Conservation (phyloP, 2,888 invertebrate genomes). For the Ennomos fuscantarius region DNA sequence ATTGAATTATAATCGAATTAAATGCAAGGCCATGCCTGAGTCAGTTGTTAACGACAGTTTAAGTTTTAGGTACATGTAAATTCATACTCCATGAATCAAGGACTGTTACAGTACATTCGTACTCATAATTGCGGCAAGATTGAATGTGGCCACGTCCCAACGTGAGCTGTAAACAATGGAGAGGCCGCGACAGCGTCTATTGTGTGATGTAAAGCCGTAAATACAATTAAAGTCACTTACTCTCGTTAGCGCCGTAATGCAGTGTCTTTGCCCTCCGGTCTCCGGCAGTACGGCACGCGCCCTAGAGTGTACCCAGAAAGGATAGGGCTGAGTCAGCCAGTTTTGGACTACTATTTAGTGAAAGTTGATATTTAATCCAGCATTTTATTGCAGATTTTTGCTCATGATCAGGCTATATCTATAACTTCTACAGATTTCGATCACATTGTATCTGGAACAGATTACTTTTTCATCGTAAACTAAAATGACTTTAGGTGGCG, state of each 20-base stretch:
- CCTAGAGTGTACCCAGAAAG: constrained; percentile 15
- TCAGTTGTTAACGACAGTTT: constrained; percentile 1
- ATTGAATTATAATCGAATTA: constrained; percentile 18
- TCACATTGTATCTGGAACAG: too few relatives aligned
- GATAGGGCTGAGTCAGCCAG: background rate
- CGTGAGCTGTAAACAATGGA: constrained; percentile 45
- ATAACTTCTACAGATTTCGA: too few relatives aligned
- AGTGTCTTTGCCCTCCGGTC: constrained; percentile 73
- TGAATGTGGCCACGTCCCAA: constrained; percentile 27
- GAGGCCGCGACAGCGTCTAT: constrained; percentile 57
- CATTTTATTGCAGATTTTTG: too few relatives aligned
- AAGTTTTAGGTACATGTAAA: background rate
- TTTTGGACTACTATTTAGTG: background rate
- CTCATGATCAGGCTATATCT: too few relatives aligned
- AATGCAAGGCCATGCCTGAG: constrained; percentile 1
- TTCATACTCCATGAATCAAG: background rate
- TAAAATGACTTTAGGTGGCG: too few relatives aligned
- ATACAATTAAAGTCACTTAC: constrained; percentile 82
- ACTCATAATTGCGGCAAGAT: constrained; percentile 23
- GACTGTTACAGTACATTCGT: background rate
- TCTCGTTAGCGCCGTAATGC: constrained; percentile 78
- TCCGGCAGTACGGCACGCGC: constrained; percentile 36
- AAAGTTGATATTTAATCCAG: background rate
- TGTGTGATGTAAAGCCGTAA: constrained; percentile 76
- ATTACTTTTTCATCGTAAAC: too few relatives aligned